Base-by-base conservation (phyloP, 1,140 invertebrate genomes). In the Cydia pomonella region DNA sequence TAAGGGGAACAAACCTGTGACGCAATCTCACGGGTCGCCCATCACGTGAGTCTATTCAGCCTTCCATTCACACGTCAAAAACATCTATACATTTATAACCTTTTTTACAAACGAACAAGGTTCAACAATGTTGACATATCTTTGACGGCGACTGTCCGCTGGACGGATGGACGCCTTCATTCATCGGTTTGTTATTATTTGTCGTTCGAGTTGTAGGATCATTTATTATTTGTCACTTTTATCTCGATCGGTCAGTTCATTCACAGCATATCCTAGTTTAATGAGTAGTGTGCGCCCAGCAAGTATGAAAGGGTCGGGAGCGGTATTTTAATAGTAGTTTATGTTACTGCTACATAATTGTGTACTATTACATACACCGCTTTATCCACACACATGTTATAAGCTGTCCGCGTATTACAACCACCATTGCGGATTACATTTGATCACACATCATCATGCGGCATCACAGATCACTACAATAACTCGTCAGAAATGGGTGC, bases 1-100 rank as follows among this genome's bases (percentile, higher is more conserved):
- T 23, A 64, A 64, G 12, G 3, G 63, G 63, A 64, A n/a, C 27
- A 9, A 1, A 16, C 63, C 27, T 29, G 63, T 64, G 63, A 64
- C 63, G 63, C 63, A 29, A 64, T 27, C 63, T 1, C 7, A 64
- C 25, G 62, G 62, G 62, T 29, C 12, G 12, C 16, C 23, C 63
- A 33, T 64, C 63, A 64, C 12, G 25, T 64, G 63, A 64, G 27
- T 27, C 63, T 64, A 64, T 64, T 64, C n/a, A 64, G 63, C 23
- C 53, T 23, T n/a, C 53, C 21, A 12, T 59, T n/a, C 47, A 47
- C 47, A 50, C 21, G 21, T 23, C 53, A 59, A 23, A 59, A 10
- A 59, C 12, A 59, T 59, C 3, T 21, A 21, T 12, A 9, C 53
- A 23, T 59, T 23, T 12, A 3, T 59, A 6, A n/a, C 9, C 53